phyloP scores from a whole-genome alignment of 53 echinoderm and acorn worm genomes.

The Patiria pectinifera region DNA sequence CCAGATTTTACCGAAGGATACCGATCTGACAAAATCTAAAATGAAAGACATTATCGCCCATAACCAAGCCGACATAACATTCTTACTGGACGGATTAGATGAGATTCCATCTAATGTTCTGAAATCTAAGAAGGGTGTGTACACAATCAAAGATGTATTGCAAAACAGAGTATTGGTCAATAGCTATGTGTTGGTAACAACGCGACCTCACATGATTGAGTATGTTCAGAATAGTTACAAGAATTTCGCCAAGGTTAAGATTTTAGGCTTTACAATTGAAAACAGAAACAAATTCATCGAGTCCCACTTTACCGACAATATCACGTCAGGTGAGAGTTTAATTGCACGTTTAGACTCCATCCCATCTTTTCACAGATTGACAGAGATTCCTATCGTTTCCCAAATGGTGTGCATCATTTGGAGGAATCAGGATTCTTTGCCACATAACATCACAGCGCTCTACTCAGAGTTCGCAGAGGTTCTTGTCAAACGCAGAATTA shows the following conservation, averaged over 20 bases:
- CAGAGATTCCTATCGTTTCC: not conserved
- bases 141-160: slow-evolving; percentile 10
- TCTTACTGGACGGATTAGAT: slow-evolving; percentile 25
- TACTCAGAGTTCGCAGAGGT: not conserved
- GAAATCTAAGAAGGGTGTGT: not conserved
- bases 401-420: slow-evolving; percentile 1
- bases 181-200: slow-evolving; percentile 17
- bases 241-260: not conserved
- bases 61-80: not conserved
- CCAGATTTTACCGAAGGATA: slow-evolving; percentile 7
- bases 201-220: slow-evolving; percentile 25
- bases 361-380: not conserved
- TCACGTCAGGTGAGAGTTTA: not conserved
- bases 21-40: not conserved
- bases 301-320: not conserved
- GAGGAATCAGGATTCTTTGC: not conserved
- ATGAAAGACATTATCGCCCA: not conserved
- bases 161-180: slow-evolving; percentile 22
- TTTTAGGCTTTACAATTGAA: slow-evolving; percentile 1
- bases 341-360: not conserved
- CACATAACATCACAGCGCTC: slow-evolving; percentile 2
- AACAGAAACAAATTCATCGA: not conserved
- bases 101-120: slow-evolving; percentile 8
- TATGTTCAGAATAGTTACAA: not conserved
- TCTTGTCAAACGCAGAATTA: not conserved